Base-by-base conservation (phyloP, 92 coral and sea anemone species). In the Anthopleura xanthogrammica region DNA sequence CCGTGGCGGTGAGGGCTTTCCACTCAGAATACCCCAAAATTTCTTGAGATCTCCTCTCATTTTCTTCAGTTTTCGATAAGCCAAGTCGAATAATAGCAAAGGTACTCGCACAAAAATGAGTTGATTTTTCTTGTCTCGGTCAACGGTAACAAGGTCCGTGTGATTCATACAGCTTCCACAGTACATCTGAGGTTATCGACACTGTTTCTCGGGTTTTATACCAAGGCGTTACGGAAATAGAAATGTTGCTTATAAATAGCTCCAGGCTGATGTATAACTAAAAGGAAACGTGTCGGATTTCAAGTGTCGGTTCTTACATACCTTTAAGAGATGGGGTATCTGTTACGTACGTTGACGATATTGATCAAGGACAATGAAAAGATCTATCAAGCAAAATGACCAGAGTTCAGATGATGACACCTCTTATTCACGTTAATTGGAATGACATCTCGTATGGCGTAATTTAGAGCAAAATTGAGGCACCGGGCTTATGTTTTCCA, bases 21-120 rank as follows among this genome's bases (percentile, higher is more conserved):
- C 88, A 64, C 88, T 85, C 17, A 85, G 40, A 55, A 85, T 72
- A 36, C 88, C 83, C 88, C 83, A 85, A 17, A 85, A 72, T 48
- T 42, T 85, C 57, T 50, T 78, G 64, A 85, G 58, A 73, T 85
- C 88, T 52, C 78, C 83, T 79, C 60, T 85, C 88, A 85, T 84
- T 41, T 84, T 66, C 46, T 23, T 54, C 41, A 82, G 23, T 2
- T 16, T 70, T 48, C 72, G 76, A 77, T 77, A 23, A 52, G 58
- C 58, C 58, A 46, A 52, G 64, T 77, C 60, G 16, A 77, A 29
- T 29, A 77, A n/a, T 6, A 77, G 60, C 80, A 50, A 20, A 77
- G 80, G 80, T 13, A 77, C 74, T 24, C 40, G 42, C 41, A 68
- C 74, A 36, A 68, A 29, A 29, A 68, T 23, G 74, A 36, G 74